Conservation (phyloP, 2,113 vertebrate genomes). For the Toxotes jaculatrix region DNA sequence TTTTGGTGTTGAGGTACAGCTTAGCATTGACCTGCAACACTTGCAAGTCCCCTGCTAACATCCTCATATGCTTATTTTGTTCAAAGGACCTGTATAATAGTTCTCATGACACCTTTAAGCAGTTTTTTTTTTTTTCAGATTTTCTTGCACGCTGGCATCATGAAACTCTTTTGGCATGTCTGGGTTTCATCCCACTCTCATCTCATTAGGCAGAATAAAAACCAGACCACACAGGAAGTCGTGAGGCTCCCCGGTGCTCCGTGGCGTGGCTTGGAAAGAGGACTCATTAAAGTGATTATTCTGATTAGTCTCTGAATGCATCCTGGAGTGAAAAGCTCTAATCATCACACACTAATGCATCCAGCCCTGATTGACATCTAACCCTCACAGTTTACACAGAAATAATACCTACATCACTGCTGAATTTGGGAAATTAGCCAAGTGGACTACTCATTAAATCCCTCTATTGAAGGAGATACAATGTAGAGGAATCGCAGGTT, state of each 20-base stretch:
- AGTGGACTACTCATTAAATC: constrained; percentile 10
- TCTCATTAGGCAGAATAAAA: constrained; percentile 46
- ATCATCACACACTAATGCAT: constrained; percentile 59
- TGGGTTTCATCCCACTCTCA: constrained; percentile 35
- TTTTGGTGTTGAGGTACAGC: neutral
- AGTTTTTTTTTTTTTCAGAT: neutral
- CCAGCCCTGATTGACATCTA: constrained; percentile 61
- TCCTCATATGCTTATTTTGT: neutral
- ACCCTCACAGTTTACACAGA: constrained; percentile 27
- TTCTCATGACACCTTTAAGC: neutral
- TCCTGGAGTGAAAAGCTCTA: constrained; percentile 59
- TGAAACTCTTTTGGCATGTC: constrained; percentile 9
- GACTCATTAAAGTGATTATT: constrained; percentile 69
- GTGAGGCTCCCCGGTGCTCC: constrained; percentile 26
- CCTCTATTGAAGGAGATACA: neutral
- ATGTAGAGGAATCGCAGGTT: neutral
- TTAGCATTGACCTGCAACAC: neutral
- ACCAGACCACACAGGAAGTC: constrained; percentile 48
- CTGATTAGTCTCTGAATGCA: constrained; percentile 68
- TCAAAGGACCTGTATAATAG: neutral
- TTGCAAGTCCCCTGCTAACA: neutral
- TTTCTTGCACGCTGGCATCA: neutral
- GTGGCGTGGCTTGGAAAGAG: constrained; percentile 43
- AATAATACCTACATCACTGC: constrained; percentile 27
- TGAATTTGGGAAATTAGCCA: constrained; percentile 38